Conservation (phyloP, 2,113 vertebrate species). For the Gracilinanus agilis region DNA sequence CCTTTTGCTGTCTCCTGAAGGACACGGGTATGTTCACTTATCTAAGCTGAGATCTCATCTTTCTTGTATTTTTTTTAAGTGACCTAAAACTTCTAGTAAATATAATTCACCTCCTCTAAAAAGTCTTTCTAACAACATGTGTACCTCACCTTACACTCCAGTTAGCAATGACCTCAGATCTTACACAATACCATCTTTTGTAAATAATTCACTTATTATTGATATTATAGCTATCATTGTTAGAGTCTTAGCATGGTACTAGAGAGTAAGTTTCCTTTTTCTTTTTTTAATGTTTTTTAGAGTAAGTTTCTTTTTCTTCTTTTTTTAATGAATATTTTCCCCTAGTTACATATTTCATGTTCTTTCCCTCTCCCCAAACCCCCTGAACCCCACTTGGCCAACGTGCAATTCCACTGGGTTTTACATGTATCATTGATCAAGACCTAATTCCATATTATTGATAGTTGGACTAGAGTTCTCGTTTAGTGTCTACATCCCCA, state of each 20-base stretch:
- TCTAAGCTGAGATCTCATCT: not conserved
- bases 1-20: not conserved
- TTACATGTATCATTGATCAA: too few species aligned
- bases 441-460: too few species aligned
- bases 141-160: not conserved
- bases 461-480: too few species aligned
- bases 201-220: not conserved
- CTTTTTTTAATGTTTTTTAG: not conserved
- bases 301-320: not conserved
- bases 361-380: too few species aligned
- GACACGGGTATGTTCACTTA: not conserved
- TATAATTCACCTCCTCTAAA: not conserved
- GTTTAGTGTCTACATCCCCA: too few species aligned
- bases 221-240: not conserved
- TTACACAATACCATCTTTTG: not conserved
- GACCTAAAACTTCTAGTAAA: not conserved
- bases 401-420: too few species aligned
- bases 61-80: not conserved
- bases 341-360: too few species aligned
- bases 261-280: not conserved
- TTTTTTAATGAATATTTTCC: too few species aligned
- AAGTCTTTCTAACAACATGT: not conserved
- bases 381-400: too few species aligned
- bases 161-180: not conserved
- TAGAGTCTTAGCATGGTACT: not conserved